A percentile compares a stretch with the other conserved stretches of the same genome.
Evolutionary conservation across 2,113 vertebrate species (phyloP).

Genomic region (Sylvilagus bachmani): DNA sequence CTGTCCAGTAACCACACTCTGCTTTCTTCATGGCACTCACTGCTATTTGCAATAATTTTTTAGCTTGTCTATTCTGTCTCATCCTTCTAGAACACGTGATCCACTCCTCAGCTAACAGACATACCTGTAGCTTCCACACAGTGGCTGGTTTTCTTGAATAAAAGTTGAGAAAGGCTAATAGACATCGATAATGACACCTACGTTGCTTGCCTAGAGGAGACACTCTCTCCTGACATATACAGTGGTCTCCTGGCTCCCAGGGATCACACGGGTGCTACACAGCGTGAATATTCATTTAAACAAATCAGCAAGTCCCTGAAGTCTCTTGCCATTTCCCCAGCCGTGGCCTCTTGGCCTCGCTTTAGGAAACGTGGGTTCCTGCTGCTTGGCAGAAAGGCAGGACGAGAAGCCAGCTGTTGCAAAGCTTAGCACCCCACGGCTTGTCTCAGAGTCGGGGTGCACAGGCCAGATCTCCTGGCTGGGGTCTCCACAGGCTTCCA

Average conservation of each 20-base stretch:
- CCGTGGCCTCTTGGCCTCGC: slow-evolving; percentile 42
- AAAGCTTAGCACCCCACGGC: slow-evolving; percentile 32
- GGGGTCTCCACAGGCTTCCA: accelerated
- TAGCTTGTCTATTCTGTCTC: neutral
- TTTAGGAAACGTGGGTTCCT: slow-evolving; percentile 40
- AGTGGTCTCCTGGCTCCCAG: slow-evolving; percentile 33
- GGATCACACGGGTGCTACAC: neutral
- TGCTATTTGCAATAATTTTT: neutral
- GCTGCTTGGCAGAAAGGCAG: slow-evolving; percentile 33
- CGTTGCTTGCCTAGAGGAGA: slow-evolving; percentile 51
- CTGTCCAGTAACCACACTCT: neutral
- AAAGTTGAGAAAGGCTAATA: slow-evolving; percentile 67
- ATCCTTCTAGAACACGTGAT: neutral
- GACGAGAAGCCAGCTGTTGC: neutral
- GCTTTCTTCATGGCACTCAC: neutral
- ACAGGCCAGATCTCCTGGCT: neutral
- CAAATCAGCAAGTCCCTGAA: slow-evolving; percentile 25
- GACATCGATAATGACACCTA: slow-evolving; percentile 52
- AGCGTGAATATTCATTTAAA: slow-evolving; percentile 59
- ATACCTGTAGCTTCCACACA: slow-evolving; percentile 63
- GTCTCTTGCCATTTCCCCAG: slow-evolving; percentile 64
- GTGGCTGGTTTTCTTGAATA: slow-evolving; percentile 73
- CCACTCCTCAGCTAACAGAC: slow-evolving; percentile 48
- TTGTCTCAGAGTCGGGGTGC: neutral
- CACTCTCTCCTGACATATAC: neutral